Conservation (phyloP, 2,888 invertebrate species). For the Polydrusus pterygomalis region DNA sequence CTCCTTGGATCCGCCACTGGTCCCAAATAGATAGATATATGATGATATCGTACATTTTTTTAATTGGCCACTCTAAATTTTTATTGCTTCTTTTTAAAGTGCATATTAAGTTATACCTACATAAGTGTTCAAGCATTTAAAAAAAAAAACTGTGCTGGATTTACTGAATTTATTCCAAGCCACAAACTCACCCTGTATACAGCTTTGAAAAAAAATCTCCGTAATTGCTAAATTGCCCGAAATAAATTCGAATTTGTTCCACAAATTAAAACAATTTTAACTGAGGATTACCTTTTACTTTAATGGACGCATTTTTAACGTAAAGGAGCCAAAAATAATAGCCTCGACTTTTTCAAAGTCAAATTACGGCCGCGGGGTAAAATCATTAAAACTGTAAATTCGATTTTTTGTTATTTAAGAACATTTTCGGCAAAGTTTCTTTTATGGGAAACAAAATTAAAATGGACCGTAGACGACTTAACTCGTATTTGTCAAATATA, state of each 20-base stretch:
- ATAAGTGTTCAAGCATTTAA: no score
- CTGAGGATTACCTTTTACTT: slow-evolving; percentile 25
- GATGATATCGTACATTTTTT: no score
- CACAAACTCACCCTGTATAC: no score
- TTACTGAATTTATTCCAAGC: background rate
- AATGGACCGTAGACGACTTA: slow-evolving; percentile 7
- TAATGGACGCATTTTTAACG: slow-evolving; percentile 20
- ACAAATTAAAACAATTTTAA: slow-evolving; percentile 25
- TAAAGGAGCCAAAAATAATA: slow-evolving; percentile 28
- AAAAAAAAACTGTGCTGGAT: no score
- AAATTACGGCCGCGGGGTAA: slow-evolving; percentile 31
- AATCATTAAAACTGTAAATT: slow-evolving; percentile 40
- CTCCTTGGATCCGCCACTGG: no score
- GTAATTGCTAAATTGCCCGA: slow-evolving; percentile 1
- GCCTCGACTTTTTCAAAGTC: slow-evolving; percentile 38
- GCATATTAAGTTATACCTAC: no score
- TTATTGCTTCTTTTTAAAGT: no score
- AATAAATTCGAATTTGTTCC: slow-evolving; percentile 21
- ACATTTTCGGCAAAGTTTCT: slow-evolving; percentile 27
- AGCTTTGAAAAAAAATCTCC: no score
- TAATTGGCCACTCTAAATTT: no score
- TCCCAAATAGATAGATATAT: no score
- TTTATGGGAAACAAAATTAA: slow-evolving; percentile 42
- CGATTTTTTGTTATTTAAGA: slow-evolving; percentile 31
- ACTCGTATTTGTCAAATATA: slow-evolving; percentile 38